Evolutionary conservation across 2,113 vertebrate species (phyloP), one percentile per base, ranked within the genome.

Genomic region (Raja brachyura): DNA sequence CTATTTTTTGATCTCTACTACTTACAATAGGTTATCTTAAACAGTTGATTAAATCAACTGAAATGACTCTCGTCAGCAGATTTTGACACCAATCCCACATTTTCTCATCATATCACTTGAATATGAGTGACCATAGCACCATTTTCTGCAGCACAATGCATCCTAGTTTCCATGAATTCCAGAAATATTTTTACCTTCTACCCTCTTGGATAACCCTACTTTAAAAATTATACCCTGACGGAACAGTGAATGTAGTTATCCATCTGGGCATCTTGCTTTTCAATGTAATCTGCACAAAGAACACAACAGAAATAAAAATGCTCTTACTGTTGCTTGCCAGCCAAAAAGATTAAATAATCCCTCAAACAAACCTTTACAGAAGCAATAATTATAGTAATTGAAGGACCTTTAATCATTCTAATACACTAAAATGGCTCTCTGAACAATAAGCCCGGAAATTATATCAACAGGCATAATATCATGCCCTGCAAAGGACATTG

Each of bases 341-440:
- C 5, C n/a, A 39, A 70, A 70, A 0, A 48, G 70, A 39, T 8
- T 54, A 56, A 25, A 83, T 14, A 61, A 28, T 59, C 59, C 54
- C 8, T 85, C 56, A 85, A 28, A 25, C 22, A 85, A 85, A 9
- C 56, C 11, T 48, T 59, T 85, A 85, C 9, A 59, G 54, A 85
- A 85, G 54, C 56, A 56, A 85, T 59, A 28, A 85, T 85, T 59
- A 59, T 31, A 86, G 83, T 63, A 86, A 86, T 86, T 86, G 16
- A 73, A 73, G 18, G 70, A 73, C 70, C 20, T 18, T 70, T 70
- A 70, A 70, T 70, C 4, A 16, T 70, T 70, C 11, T 70, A 70
- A 70, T 86, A 59, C 28, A 86, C 59, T 18, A 86, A 86, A 63
- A 63, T n/a, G 6, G 25, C 11, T 63, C 11, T 31, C 11, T 63